Conservation (phyloP, 1,140 invertebrate species). For the Trypoxylus dichotomus region DNA sequence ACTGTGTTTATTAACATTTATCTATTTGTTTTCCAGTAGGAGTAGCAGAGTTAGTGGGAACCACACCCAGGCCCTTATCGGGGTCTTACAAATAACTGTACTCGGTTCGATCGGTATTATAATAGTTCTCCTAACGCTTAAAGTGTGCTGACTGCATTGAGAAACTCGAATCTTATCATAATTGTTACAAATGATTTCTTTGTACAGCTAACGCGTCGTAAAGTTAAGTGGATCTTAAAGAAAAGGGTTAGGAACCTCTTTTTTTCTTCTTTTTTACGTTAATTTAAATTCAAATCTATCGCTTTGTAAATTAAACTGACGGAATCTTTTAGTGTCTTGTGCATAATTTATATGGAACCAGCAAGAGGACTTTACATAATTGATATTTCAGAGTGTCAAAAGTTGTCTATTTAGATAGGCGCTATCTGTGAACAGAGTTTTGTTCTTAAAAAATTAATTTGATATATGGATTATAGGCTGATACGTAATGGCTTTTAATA, state of each 20-base stretch:
- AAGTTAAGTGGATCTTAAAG: neutral
- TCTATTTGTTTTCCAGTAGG: constrained; percentile 24
- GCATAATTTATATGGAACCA: neutral
- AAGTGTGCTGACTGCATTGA: neutral
- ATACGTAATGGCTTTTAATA: constrained; percentile 8
- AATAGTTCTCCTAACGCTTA: constrained; percentile 17
- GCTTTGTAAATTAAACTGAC: constrained; percentile 22
- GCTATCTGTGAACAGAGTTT: neutral
- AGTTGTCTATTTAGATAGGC: constrained; percentile 5
- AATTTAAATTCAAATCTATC: constrained; percentile 25
- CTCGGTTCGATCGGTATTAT: constrained; percentile 14
- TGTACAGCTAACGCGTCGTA: neutral
- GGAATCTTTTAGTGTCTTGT: constrained; percentile 11
- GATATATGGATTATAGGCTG: neutral
- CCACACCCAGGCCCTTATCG: constrained; percentile 23
- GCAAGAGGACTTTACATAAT: neutral
- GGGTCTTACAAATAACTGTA: constrained; percentile 21
- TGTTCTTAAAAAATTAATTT: constrained; percentile 25
- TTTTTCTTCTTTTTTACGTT: neutral
- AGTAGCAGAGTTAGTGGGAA: constrained; percentile 18
- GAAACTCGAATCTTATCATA: constrained; percentile 28
- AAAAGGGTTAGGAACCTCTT: neutral
- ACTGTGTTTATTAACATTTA: constrained; percentile 30
- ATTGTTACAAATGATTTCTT: constrained; percentile 29
- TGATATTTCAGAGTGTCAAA: constrained; percentile 16